These are phyloP conservation scores for Prolemur simus DNA, from an alignment of 2,113 vertebrate species.

Conservation along the genomic window DNA sequence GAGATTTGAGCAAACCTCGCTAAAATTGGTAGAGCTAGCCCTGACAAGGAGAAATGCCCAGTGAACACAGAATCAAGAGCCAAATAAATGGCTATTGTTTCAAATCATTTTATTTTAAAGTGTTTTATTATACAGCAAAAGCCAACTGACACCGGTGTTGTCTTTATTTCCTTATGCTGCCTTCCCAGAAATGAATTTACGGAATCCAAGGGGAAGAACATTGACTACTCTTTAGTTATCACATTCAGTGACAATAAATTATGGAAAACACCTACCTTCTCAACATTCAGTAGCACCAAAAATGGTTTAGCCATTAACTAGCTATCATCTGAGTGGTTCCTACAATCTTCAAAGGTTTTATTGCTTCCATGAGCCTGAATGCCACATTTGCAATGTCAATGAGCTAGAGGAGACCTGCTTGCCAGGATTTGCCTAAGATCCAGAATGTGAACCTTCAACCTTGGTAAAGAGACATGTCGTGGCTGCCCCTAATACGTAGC, in stretches of 20 bases:
- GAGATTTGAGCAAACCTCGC: not conserved
- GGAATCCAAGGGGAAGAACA: not conserved
- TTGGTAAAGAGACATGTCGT: not conserved
- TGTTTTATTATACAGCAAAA: not conserved
- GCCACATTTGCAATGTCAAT: not conserved
- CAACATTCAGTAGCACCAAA: not conserved
- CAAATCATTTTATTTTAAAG: not conserved
- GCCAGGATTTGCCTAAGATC: not conserved
- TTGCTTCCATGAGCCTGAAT: not conserved
- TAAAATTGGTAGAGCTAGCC: not conserved
- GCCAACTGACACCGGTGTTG: not conserved
- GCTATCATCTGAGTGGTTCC: not conserved
- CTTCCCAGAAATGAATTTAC: slow-evolving; percentile 3
- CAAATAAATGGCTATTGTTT: not conserved
- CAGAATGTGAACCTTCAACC: not conserved
- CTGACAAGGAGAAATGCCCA: not conserved
- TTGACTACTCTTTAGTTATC: not conserved
- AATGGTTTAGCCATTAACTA: not conserved
- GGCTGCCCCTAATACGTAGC: not conserved
- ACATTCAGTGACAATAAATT: not conserved
- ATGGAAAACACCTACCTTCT: not conserved
- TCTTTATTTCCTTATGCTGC: not conserved
- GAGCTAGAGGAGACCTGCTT: not conserved
- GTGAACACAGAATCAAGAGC: not conserved
- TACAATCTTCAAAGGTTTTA: not conserved